Evolutionary conservation across 2,888 invertebrate species (phyloP).

Genomic region (Petrolisthes cinctipes): DNA sequence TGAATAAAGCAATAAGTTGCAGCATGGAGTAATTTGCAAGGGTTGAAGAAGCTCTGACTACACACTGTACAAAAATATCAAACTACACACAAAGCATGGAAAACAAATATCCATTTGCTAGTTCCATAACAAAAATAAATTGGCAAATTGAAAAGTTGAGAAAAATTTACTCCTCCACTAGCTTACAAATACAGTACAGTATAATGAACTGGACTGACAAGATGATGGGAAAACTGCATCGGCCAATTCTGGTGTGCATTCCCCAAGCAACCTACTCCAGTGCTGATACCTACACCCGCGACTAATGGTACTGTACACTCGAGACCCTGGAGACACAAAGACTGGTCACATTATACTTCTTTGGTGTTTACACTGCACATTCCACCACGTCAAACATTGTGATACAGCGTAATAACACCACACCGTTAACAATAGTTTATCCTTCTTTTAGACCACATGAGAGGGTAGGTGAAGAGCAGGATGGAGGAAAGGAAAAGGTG

Average conservation of each 20-base stretch:
- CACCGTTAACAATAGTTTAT: too few species aligned
- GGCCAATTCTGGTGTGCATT: conserved; percentile 9
- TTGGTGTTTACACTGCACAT: too few species aligned
- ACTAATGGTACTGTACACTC: conserved; percentile 3
- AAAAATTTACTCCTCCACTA: neutral
- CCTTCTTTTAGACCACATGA: too few species aligned
- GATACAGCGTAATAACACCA: too few species aligned
- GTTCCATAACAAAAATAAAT: neutral
- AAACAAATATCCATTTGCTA: conserved; percentile 6
- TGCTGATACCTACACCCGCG: conserved; percentile 59
- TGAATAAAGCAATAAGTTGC: conserved; percentile 60
- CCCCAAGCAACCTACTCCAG: conserved; percentile 58
- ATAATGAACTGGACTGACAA: conserved; percentile 6
- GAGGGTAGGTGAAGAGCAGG: too few species aligned
- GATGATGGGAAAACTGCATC: conserved; percentile 2
- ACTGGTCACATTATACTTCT: too few species aligned
- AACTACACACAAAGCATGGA: conserved; percentile 25
- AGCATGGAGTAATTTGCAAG: conserved; percentile 60
- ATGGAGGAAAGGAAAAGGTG: too few species aligned
- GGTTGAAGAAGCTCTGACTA: conserved; percentile 35
- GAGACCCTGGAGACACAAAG: neutral
- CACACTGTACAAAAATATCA: conserved; percentile 19
- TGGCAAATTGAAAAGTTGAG: neutral
- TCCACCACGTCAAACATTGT: too few species aligned
- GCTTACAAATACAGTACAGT: neutral